Evolutionary conservation across 2,113 vertebrate species (phyloP).

Genomic region (Canis aureus): DNA sequence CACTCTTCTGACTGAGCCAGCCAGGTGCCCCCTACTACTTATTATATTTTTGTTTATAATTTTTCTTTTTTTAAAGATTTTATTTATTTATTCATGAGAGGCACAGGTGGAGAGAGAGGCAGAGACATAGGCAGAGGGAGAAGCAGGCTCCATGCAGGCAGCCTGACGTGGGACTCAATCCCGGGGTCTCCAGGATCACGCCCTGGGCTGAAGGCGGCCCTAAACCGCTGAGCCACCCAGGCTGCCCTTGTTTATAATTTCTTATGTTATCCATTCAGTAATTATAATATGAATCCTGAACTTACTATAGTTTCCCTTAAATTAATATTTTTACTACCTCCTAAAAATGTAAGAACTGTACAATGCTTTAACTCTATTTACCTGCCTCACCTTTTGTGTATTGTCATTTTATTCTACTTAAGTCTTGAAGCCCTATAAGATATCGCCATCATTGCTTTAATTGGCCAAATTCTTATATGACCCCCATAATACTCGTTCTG

Average conservation of each 20-base stretch:
- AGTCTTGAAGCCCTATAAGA: neutral
- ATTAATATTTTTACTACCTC: neutral
- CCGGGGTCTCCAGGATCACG: no score
- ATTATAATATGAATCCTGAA: neutral
- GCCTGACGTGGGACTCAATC: no score
- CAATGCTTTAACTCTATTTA: neutral
- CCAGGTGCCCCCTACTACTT: neutral
- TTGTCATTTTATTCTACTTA: neutral
- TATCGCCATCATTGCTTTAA: neutral
- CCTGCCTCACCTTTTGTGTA: neutral
- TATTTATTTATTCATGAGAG: no score
- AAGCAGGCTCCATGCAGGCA: no score
- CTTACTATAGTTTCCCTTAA: neutral
- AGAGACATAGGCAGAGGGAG: no score
- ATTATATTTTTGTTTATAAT: neutral
- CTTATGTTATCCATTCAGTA: neutral
- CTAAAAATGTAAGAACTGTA: neutral
- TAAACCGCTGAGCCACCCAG: no score
- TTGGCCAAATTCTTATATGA: neutral
- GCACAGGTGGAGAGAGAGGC: no score
- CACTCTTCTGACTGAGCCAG: neutral
- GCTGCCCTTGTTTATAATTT: neutral
- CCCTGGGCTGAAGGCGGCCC: no score
- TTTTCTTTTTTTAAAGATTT: neutral
- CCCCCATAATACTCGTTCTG: neutral